Evolutionary conservation across 2,888 invertebrate genomes (phyloP).

Genomic region (Glyphotaelius pellucidus): DNA sequence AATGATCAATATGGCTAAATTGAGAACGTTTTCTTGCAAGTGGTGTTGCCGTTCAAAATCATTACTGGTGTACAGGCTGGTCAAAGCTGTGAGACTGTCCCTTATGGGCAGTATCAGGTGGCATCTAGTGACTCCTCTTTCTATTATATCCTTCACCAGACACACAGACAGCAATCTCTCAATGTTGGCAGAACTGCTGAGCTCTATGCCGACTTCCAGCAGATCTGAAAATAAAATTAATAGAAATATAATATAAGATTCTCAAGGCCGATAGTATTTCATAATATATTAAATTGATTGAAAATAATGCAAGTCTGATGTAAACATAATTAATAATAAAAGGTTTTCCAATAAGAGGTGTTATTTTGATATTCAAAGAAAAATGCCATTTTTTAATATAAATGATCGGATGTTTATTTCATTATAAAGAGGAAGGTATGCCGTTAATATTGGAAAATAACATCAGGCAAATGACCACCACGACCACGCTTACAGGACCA

Average conservation of each 20-base stretch:
- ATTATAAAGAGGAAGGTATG: no score
- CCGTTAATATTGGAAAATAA: no score
- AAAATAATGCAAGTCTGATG: no score
- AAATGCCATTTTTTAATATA: no score
- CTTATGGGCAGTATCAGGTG: conserved; percentile 72
- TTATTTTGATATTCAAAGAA: no score
- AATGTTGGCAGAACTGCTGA: conserved; percentile 69
- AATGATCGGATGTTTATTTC: no score
- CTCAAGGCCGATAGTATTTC: no score
- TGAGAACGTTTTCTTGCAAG: conserved; percentile 72
- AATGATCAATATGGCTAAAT: conserved; percentile 71
- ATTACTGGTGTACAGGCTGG: conserved; percentile 70
- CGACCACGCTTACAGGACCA: no score
- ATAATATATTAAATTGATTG: no score
- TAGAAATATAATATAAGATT: not conserved
- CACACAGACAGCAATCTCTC: conserved; percentile 74
- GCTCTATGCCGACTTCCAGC: conserved; percentile 71
- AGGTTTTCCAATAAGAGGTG: no score
- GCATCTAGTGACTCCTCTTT: conserved; percentile 72
- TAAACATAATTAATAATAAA: no score
- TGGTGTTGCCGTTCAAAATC: conserved; percentile 71
- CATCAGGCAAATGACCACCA: no score
- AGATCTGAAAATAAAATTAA: conserved; percentile 70
- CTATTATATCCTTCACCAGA: conserved; percentile 73
- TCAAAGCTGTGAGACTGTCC: conserved; percentile 70